phyloP scores from a whole-genome alignment of 2,888 invertebrate genomes.

The Tenodera sinensis region DNA sequence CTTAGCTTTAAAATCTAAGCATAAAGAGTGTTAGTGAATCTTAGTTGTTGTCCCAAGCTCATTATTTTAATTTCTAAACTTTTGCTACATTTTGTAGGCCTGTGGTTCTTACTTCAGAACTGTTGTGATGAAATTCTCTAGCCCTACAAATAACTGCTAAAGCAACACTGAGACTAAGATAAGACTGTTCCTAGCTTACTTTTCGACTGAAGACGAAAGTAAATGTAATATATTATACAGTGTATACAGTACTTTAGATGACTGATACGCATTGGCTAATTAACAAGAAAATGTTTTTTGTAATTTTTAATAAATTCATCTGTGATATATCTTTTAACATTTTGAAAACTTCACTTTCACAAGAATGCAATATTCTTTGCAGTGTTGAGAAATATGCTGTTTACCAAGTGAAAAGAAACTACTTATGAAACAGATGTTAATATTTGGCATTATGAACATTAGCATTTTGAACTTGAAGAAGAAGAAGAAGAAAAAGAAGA shows the following conservation, averaged over 20 bases:
- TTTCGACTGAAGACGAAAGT: constrained; percentile 5
- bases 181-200: constrained; percentile 5
- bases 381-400: neutral
- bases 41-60: neutral
- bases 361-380: constrained; percentile 1
- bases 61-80: neutral
- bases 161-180: constrained; percentile 11
- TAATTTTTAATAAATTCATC: constrained; percentile 13
- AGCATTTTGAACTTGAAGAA: neutral
- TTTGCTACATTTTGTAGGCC: neutral
- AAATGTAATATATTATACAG: constrained; percentile 1
- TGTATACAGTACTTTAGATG: constrained; percentile 7
- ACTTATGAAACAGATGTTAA: neutral
- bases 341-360: neutral
- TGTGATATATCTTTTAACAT: constrained; percentile 9
- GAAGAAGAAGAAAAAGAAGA: neutral
- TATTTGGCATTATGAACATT: neutral
- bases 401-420: constrained; percentile 4
- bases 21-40: neutral
- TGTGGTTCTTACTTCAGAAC: neutral
- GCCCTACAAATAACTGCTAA: neutral
- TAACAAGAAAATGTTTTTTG: constrained; percentile 8
- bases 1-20: neutral
- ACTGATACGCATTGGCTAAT: neutral
- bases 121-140: neutral